Evolutionary conservation across 2,888 invertebrate species (phyloP), one percentile per base, ranked within the genome.

Genomic region (Leucania comma): DNA sequence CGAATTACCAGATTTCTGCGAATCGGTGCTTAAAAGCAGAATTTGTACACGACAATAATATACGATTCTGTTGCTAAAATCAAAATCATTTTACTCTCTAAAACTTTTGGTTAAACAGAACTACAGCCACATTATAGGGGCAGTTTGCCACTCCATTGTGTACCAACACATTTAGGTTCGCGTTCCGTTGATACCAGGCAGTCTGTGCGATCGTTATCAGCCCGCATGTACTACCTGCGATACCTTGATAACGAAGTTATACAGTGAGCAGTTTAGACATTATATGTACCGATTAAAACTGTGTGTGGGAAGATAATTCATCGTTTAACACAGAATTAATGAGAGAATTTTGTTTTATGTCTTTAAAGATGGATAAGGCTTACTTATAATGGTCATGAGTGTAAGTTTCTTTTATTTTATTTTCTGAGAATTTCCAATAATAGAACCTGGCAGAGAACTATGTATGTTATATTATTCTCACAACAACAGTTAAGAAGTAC

Each of bases 141-240:
- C 54, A 68, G 64, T 68, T 61, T 35, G 53, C 64, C 57, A 2
- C 12, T 22, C 38, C 38, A 64, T 64, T 77, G 79, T 79, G 35
- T 58, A 54, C 57, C 20, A 2, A 38, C 56, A 56, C 51, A 48
- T 73, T 64, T 73, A 77, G 56, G 46, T 48, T 50, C 38, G 60
- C 48, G 17, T 29, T 48, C 38, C 26, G 68, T 48, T 79, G 54
- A 29, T 22, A 38, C 42, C 29, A 32, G 17, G 35, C 56, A 12
- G 26, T 53, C 42, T 50, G 22, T 38, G 53, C 6, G 58, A 24
- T 74, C 26, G 46, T 42, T 78, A 62, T 75, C 65, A 42, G 38
- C 75, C 62, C 65, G 58, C 54, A 74, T 72, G 22, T 12, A 14
- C 35, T 65, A 61, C 35, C 50, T 51, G 9, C 17, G 29, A 22